Conservation (phyloP, 2,797 vertebrate species). For the Nannoperca obscura region DNA sequence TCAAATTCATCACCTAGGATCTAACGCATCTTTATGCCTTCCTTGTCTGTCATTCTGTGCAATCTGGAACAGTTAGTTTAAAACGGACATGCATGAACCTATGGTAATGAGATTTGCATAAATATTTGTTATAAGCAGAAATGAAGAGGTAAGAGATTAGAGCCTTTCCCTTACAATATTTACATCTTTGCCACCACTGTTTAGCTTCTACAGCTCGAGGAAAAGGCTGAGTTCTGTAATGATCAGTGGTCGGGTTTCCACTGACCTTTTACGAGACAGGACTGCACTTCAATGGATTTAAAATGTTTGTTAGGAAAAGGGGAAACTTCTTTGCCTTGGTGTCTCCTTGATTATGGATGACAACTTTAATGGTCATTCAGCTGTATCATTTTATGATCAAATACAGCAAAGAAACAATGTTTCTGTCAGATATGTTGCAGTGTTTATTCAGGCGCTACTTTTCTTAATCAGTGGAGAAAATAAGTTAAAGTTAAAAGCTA, state of each 20-base stretch:
- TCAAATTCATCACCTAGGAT: slow-evolving; percentile 13
- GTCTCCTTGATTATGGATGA: slow-evolving; percentile 12
- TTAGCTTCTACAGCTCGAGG: slow-evolving; percentile 44
- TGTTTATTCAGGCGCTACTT: background rate
- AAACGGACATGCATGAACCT: slow-evolving; percentile 18
- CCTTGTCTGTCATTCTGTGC: background rate
- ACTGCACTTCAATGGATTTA: slow-evolving; percentile 1
- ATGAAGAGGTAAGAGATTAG: slow-evolving; percentile 59
- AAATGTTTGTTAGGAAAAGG: slow-evolving; percentile 19
- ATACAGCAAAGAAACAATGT: background rate
- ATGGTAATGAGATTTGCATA: slow-evolving; percentile 51
- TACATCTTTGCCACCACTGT: slow-evolving; percentile 56
- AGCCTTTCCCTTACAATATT: slow-evolving; percentile 63
- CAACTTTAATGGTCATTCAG: background rate
- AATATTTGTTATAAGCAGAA: slow-evolving; percentile 68
- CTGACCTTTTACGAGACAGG: slow-evolving; percentile 52
- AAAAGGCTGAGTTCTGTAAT: slow-evolving; percentile 44
- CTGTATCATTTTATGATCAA: background rate
- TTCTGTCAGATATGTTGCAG: background rate
- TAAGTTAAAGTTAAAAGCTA: background rate
- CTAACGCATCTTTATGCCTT: background rate
- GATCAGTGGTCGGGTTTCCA: slow-evolving; percentile 46
- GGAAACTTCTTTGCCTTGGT: background rate
- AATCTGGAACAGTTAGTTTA: slow-evolving; percentile 28
- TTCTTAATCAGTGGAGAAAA: background rate